A percentile compares a stretch with the other conserved stretches of the same genome.
These are phyloP conservation scores for Anthonomus grandis DNA, from an alignment of 1,140 invertebrate genomes.

Conservation along the genomic window DNA sequence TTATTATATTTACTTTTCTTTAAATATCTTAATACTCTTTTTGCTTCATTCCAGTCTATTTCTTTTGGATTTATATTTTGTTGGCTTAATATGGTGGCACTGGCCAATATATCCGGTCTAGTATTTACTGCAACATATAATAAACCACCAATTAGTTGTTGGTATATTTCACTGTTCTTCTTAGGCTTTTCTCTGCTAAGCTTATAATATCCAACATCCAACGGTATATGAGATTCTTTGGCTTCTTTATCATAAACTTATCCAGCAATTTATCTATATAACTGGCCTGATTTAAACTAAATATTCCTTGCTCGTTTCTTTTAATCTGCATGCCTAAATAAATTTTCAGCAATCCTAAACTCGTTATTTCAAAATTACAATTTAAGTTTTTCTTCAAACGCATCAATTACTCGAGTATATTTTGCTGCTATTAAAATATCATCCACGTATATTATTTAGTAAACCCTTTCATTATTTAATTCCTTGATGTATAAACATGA, in stretches of 20 bases:
- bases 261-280: neutral
- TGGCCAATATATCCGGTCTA: conserved; percentile 47
- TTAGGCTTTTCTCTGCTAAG: no score
- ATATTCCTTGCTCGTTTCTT: conserved; percentile 1
- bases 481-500: no score
- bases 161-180: conserved; percentile 22
- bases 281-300: neutral
- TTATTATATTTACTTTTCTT: conserved; percentile 36
- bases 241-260: neutral
- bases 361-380: no score
- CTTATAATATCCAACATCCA: no score
- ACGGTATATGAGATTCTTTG: neutral
- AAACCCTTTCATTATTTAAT: no score
- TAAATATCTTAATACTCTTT: conserved; percentile 46
- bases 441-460: no score
- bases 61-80: conserved; percentile 32
- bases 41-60: conserved; percentile 41
- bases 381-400: no score
- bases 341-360: neutral
- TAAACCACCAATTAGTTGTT: conserved; percentile 42
- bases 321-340: conserved; percentile 1
- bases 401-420: conserved; percentile 79
- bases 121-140: conserved; percentile 44
- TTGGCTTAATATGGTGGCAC: conserved; percentile 37
- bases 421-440: no score